Base-by-base conservation (phyloP, 1,140 invertebrate genomes). In the Drosophila aff. region DNA sequence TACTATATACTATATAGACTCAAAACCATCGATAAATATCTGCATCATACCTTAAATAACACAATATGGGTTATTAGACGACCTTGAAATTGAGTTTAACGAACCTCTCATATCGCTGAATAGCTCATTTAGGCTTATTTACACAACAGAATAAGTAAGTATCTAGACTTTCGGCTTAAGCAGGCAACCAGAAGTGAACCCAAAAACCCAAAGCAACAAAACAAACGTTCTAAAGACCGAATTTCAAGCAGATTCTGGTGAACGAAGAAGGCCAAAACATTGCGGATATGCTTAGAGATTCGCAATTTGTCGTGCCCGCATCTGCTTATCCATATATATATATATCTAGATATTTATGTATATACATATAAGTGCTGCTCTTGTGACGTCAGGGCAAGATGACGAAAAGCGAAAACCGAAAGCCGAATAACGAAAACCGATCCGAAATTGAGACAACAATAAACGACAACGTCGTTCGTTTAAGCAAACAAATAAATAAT, bases 401-500 rank as follows among this genome's bases (percentile, higher is more conserved):
- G 59, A 50, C 50, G 65, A 80, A 66, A 58, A 65, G 43, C 66
- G 64, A 73, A 67, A 66, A 47, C 47, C 64, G 49, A 80, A 83
- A 53, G 60, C 11, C 43, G 59, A 58, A 52, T 18, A 23, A n/a
- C 41, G 41, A 69, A 69, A 49, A 60, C 33, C 36, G 57, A 50
- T 16, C 38, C 28, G 31, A 57, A 46, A 68, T 53, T 41, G 40
- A 47, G 61, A 67, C 46, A 44, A 65, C 46, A 57, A 76, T 44
- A 74, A 47, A 47, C 47, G 46, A 64, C 57, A 64, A 26, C 50
- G 62, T 74, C 75, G 62, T 68, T 82, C 79, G 75, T 84, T 80
- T 68, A 67, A 63, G 67, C 79, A 69, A 77, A 80, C 76, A 86
- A 86, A 86, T 87, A 82, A 83, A 74, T 74, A 89, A 83, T 83